Base-by-base conservation (phyloP, 2,113 vertebrate genomes). In the Amia ocellicauda region DNA sequence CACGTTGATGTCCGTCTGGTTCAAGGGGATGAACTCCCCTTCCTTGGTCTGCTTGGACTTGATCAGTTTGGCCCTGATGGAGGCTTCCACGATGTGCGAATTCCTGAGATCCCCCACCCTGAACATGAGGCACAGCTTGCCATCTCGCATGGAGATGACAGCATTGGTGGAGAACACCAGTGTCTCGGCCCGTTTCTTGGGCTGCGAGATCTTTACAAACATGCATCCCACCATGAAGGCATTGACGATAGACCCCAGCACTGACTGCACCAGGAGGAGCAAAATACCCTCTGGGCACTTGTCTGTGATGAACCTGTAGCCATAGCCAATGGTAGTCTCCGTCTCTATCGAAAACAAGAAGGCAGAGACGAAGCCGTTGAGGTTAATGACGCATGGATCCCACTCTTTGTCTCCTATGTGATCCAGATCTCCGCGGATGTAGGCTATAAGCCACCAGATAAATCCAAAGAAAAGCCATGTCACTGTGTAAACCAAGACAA, bases 151-250 rank as follows among this genome's bases (percentile, higher is more conserved):
- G 53, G 95, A 98, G 85, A 99, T 96, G 71, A 99, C 97, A 0
- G 97, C 94, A 0, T 94, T 93, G 68, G 93, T 98, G 87, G 97
- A 99, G 71, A 99, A 99, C 66, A 99, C 95, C 71, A 99, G 78
- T 22, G 97, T 99, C 89, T 99, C 97, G 1, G 97, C 97, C 62
- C 97, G 91, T 84, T 99, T 99, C 87, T 99, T 99, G 76, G 97
- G 96, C 76, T 99, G 97, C 2, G 97, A 99, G 82, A 99, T 99
- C 87, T 99, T 99, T 17, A 99, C 97, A 80, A 99, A 99, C 97
- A 99, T 98, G 84, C 97, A 99, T 49, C 97, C 97, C 83, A 99
- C 97, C 96, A 98, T 99, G 86, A 99, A 98, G 58, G 97, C 97
- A 20, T 98, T 99, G 65, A 99, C 97, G 36, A 99, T 99, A 69